Percentiles rank a stretch among this genome's conserved stretches.
These are phyloP conservation scores for Campaea margaritaria DNA, from an alignment of 2,888 invertebrate species.

Conservation along the genomic window DNA sequence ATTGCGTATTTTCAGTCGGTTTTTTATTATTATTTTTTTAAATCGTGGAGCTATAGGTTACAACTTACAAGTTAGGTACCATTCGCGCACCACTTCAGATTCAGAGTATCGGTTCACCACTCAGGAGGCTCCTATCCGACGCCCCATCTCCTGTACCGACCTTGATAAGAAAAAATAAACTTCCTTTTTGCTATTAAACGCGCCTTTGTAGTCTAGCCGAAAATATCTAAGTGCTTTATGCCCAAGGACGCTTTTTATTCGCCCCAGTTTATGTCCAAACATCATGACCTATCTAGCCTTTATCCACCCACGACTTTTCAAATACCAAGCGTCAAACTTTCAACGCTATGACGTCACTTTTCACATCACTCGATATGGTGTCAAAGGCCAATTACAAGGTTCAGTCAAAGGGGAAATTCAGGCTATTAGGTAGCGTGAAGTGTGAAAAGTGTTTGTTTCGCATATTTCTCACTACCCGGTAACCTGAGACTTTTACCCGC, in stretches of 20 bases:
- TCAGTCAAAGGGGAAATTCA: constrained; percentile 11
- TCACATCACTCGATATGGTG: not conserved
- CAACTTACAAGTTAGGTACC: too few species aligned
- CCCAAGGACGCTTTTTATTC: too few species aligned
- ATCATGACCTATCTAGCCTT: not conserved
- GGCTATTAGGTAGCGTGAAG: not conserved
- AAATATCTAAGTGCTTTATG: not conserved
- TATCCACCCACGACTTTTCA: not conserved
- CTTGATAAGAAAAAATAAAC: too few species aligned
- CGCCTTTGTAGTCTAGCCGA: not conserved
- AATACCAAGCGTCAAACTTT: constrained; percentile 4
- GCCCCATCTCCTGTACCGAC: too few species aligned
- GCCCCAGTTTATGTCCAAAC: not conserved
- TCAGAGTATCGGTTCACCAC: too few species aligned
- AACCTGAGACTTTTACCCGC: constrained; percentile 2
- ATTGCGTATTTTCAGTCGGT: too few species aligned
- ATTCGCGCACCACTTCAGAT: too few species aligned
- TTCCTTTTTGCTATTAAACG: too few species aligned
- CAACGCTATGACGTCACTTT: constrained; percentile 6
- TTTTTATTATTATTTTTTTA: too few species aligned
- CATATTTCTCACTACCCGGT: constrained; percentile 5
- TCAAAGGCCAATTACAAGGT: not conserved
- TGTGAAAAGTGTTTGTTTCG: constrained; percentile 15
- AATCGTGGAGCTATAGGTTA: too few species aligned
- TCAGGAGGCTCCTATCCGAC: too few species aligned